Evolutionary conservation across 2,797 vertebrate species (phyloP), one percentile per base, ranked within the genome.

Genomic region (Eulemur albifrons): DNA sequence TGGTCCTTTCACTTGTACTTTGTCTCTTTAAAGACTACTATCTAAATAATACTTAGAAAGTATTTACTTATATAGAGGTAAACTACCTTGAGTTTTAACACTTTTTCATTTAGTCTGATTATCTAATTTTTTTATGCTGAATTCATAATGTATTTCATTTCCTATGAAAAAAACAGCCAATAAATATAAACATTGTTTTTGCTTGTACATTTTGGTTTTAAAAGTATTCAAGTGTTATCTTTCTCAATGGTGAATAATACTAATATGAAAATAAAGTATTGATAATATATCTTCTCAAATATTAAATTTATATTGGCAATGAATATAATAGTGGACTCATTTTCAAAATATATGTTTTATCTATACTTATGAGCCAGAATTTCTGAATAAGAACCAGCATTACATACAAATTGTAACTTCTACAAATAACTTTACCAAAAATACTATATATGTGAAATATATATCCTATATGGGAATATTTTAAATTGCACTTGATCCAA

Each of bases 101-200:
- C 5, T 40, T 93, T 59, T 65, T 21, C 30, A 38, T 88, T 97
- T 96, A 69, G 52, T 54, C 32, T 92, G 91, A 90, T 65, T 45
- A 57, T 10, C 83, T 88, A 91, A 75, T 94, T 83, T 32, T 40
- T 96, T 85, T 20, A 87, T 73, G 82, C 57, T 89, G 65, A 90
- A 86, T 38, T 57, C 54, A 27, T 72, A 92, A 94, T 93, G 89
- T 88, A 97, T 94, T 88, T 61, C 88, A 67, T 73, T 93, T 79
- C 21, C 12, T 88, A 88, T 90, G 81, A 70, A 79, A 77, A 96
- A 97, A 96, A 94, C 18, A 80, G 69, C 4, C 69, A 89, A 90
- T 95, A 96, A 94, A 88, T 84, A 23, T 63, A 79, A 96, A 76
- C 30, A 59, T 80, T 69, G 50, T 57, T 48, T 93, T 69, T 57